Evolutionary conservation across 2,888 invertebrate species (phyloP).

Genomic region (Ariolimax columbianus): DNA sequence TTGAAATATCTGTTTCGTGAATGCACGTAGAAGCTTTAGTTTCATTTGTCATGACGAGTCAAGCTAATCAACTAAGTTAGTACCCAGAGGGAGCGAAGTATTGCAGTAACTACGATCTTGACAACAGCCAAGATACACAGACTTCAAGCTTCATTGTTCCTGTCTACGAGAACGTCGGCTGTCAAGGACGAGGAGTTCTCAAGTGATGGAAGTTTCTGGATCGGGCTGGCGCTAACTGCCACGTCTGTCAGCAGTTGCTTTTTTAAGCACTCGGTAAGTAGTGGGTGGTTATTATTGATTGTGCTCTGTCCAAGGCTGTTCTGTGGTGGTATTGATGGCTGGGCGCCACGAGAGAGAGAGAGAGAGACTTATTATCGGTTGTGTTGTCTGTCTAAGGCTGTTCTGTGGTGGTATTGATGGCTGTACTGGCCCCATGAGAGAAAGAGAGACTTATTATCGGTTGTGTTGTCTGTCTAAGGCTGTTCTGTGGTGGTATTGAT

Average conservation of each 20-base stretch:
- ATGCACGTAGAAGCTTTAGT: background rate
- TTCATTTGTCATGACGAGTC: background rate
- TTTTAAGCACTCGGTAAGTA: slow-evolving; percentile 27
- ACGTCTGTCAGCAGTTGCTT: background rate
- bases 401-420: too few species aligned
- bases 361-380: too few species aligned
- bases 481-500: too few species aligned
- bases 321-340: too few species aligned
- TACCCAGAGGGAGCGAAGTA: background rate
- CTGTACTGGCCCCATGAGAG: too few species aligned
- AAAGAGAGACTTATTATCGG: too few species aligned
- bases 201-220: slow-evolving; percentile 11
- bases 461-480: too few species aligned
- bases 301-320: too few species aligned
- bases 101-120: background rate
- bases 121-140: background rate
- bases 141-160: background rate
- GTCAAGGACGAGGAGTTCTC: slow-evolving; percentile 9
- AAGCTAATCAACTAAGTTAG: background rate
- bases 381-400: too few species aligned
- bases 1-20: too few species aligned
- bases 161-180: slow-evolving; percentile 22
- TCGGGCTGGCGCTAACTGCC: slow-evolving; percentile 26
- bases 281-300: too few species aligned
- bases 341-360: too few species aligned